phyloP scores from a whole-genome alignment of 1,140 invertebrate species.

The Pseudomyrmex cubaensis region DNA sequence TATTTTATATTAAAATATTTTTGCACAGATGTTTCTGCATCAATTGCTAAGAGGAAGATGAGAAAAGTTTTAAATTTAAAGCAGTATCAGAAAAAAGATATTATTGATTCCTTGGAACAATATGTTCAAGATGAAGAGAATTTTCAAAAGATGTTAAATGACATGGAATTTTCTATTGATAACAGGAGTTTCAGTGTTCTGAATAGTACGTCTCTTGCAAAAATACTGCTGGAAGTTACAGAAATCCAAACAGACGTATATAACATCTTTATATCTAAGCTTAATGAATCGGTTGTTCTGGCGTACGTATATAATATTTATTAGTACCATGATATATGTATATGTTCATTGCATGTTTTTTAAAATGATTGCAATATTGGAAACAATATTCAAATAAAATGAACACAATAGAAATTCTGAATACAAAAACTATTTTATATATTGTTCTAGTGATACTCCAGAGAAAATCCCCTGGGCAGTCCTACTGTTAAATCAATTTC shows the following conservation, averaged over 20 bases:
- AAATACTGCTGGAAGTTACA: conserved; percentile 79
- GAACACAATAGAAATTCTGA: conserved; percentile 1
- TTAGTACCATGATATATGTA: not conserved
- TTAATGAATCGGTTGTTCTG: conserved; percentile 79
- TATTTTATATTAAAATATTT: conserved; percentile 33
- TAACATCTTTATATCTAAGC: conserved; percentile 74
- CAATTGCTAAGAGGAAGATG: conserved; percentile 74
- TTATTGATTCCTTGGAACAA: conserved; percentile 76
- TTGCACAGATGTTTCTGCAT: conserved; percentile 72
- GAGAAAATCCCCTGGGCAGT: conserved; percentile 78
- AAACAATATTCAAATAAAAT: not conserved
- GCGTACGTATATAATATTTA: conserved; percentile 68
- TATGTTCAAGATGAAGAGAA: conserved; percentile 76
- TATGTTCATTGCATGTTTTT: not conserved
- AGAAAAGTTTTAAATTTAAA: conserved; percentile 69
- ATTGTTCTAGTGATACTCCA: conserved; percentile 72
- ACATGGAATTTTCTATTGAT: conserved; percentile 73
- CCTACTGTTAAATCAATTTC: conserved; percentile 79
- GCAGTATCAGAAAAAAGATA: conserved; percentile 65
- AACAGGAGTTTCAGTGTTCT: conserved; percentile 58
- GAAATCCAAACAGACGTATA: conserved; percentile 78
- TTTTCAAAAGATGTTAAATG: conserved; percentile 75
- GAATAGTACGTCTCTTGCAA: conserved; percentile 75
- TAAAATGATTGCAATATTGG: conserved; percentile 5
- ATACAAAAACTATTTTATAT: conserved; percentile 24